Evolutionary conservation across 1,140 invertebrate species (phyloP), one percentile per base, ranked within the genome.

Genomic region (Bombus superbus): DNA sequence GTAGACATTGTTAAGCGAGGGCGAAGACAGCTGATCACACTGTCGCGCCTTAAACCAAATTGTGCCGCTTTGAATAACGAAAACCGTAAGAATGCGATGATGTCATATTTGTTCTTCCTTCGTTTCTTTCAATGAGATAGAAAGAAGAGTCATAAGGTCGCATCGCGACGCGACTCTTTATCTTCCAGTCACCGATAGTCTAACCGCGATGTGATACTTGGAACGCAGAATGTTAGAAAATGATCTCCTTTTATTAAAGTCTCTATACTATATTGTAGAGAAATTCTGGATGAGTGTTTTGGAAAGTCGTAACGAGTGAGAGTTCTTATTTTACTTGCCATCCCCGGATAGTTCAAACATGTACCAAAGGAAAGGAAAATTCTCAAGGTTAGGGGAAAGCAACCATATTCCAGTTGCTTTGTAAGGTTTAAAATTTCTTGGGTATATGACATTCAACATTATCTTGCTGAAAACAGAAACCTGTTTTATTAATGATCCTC

Each of bases 81-180:
- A 73, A 73, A 81, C 13, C n/a, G n/a, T 64, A 73, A 32, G 66
- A 81, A 81, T 44, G 53, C 35, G 66, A 69, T 80, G 66, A 80
- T n/a, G 42, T 80, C 66, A 68, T 35, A 5, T 18, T 18, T 66
- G n/a, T 53, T 42, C 22, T 28, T 47, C n/a, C 28, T 73, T 47
- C 28, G 13, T 74, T 47, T 47, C 73, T 44, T 53, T 69, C 32
- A n/a, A 40, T n/a, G 6, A 5, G 66, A 53, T 40, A 69, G 32
- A 53, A 69, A 69, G 42, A 57, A n/a, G 47, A 75, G 25, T 71
- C 44, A 32, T 44, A 62, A 78, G 76, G 76, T 78, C 59, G n/a
- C n/a, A n/a, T 66, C 15, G n/a, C 44, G 28, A 68, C 32, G 25
- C 64, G 1, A 11, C 13, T 35, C 3, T 69, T 47, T 80, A 80